Base-by-base conservation (phyloP, 2,797 vertebrate genomes). In the Fistularia commersonii region DNA sequence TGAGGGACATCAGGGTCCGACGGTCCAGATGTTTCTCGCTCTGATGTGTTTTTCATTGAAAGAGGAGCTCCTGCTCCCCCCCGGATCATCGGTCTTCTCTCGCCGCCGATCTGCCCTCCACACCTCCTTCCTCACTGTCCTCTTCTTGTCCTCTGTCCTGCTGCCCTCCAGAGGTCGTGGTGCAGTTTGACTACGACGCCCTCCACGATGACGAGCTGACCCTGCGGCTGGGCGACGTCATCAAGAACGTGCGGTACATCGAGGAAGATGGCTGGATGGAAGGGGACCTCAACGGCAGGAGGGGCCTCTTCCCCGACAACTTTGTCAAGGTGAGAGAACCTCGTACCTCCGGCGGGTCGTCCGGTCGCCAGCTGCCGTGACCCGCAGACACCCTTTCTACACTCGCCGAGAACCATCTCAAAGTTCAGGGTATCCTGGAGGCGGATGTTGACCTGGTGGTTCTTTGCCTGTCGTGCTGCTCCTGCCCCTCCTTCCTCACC, bases 261-360 rank as follows among this genome's bases (percentile, higher is more conserved):
- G 93, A 95, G 61, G 97, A 99, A 78, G 96, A 99, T 44, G 97
- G 96, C 76, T 99, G 97, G 96, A 88, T 98, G 79, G 95, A 97
- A 82, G 97, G 97, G 35, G 95, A 98, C 32, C 84, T 98, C 35
- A 91, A 94, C 10, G 96, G 95, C 52, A 94, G 64, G 57, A 88
- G 92, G 64, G 97, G 97, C 33, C 90, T 98, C 64, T 99, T 99
- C 66, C 97, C 97, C 1, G 97, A 98, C 87, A 98, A 99, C 83
- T 99, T 99, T 80, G 94, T 98, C 14, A 99, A 96, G 93, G 97
- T 97, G 77, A 90, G 85, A 71, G 15, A 8, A 23, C 2, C 23
- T 23, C 23, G 23, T 4, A 23, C 23, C 23, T 23, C 23, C 23
- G 4, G 23, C 23, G 23, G 23, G 2, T 23, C 23, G 2, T 23